Evolutionary conservation across 1,140 invertebrate species (phyloP), one percentile per base, ranked within the genome.

Genomic region (Caligus rogercresseyi): DNA sequence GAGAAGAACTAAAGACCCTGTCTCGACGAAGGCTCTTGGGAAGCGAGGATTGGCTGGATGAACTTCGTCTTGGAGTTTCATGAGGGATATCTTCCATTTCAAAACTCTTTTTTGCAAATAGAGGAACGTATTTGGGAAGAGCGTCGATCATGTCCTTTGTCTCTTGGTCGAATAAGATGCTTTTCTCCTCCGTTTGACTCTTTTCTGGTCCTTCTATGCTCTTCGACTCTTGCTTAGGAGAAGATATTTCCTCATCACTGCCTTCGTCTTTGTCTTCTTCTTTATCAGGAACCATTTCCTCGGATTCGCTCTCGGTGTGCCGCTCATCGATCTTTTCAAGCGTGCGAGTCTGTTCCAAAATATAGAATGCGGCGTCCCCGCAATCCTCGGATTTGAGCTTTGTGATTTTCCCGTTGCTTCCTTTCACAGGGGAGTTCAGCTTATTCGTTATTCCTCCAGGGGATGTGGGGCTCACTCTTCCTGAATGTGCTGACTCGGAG

Each of bases 381-480:
- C 54, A 18, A 3, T 20, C 54, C 24, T 63, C 54, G 15, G 51
- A 16, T 15, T 63, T 63, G 15, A 63, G 56, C 20, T 58, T 63
- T n/a, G 14, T 66, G 65, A 24, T 66, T 66, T 58, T 68, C 65
- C 1, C 66, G 58, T 51, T 62, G n/a, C n/a, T n/a, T 64, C 43
- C 64, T 64, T 53, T 23, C 52, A 31, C 26, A 15, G 14, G 15
- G 25, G 20, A 63, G 25, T 18, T 20, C 58, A 24, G 61, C 20
- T 53, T n/a, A 55, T 23, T 64, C 20, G 21, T 64, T n/a, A n/a
- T n/a, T 43, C 31, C 31, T 11, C 31, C 31, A 13, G 54, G 62
- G 25, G 62, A 31, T 2, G 19, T 25, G 11, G 19, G 23, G 15
- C 25, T 59, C 1, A 63, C 23, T 61, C 19, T 61, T 60, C 54